Percentiles rank a stretch among this genome's conserved stretches.
phyloP scores from a whole-genome alignment of 2,888 invertebrate genomes.

The Limnephilus auricula region DNA sequence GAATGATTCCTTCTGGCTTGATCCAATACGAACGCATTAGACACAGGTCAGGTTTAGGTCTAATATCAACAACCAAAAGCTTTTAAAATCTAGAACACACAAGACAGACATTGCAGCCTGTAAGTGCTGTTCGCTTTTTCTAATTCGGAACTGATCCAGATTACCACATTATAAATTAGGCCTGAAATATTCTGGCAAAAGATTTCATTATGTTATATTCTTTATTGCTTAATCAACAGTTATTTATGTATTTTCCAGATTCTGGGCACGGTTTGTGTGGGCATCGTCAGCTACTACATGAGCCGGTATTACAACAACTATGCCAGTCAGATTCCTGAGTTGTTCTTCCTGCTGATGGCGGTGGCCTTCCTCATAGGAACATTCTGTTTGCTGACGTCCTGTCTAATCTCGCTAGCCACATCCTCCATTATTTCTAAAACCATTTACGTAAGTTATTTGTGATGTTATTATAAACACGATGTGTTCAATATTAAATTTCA shows the following conservation, averaged over 20 bases:
- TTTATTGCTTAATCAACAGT: neutral
- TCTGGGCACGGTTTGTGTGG: constrained; percentile 86
- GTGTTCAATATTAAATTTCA: neutral
- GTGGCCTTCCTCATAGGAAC: constrained; percentile 89
- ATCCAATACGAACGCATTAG: neutral
- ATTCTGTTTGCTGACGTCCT: constrained; percentile 85
- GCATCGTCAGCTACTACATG: constrained; percentile 80
- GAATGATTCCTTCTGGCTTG: neutral
- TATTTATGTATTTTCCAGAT: constrained; percentile 77
- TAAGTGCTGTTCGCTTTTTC: neutral
- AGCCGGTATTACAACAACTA: constrained; percentile 69
- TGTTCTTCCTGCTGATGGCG: constrained; percentile 86
- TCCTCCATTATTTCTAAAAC: constrained; percentile 91
- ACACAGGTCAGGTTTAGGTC: neutral
- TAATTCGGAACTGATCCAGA: neutral
- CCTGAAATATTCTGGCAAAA: neutral
- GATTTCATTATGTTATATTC: neutral
- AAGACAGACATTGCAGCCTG: neutral
- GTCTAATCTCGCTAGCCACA: constrained; percentile 87
- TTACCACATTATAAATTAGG: neutral
- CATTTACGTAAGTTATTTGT: constrained; percentile 81
- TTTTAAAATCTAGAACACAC: neutral
- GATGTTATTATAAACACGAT: neutral
- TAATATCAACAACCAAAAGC: neutral
- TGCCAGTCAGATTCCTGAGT: constrained; percentile 74